Base-by-base conservation (phyloP, 1,140 invertebrate species). In the Drosophila prosaltans region DNA sequence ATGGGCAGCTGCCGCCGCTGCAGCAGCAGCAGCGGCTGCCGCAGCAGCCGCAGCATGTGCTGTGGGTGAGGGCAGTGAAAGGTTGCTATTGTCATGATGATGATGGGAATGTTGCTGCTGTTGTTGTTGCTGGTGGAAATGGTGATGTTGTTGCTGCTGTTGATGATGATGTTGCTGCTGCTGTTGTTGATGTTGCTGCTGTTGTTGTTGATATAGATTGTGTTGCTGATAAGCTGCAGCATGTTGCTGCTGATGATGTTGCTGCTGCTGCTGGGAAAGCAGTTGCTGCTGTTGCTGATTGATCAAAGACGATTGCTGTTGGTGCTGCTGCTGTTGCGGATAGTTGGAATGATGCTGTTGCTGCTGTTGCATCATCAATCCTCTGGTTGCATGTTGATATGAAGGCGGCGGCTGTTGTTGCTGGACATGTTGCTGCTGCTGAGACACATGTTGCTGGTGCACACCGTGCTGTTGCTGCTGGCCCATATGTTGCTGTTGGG, bases 31-130 rank as follows among this genome's bases (percentile, higher is more conserved):
- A 3, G 81, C 78, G n/a, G 85, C 77, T 2, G 85, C 86, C 0
- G 81, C 81, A 3, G 74, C 69, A 0, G 75, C 81, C 10, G 81
- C 81, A 2, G 85, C 84, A 16, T 81, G 75, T 24, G 84, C 74
- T 39, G 88, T 91, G 32, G 88, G 96, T 58, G 96, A 96, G 1
- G 96, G 96, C 57, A 97, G 92, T 57, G 96, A 97, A 85, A 96
- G 95, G 32, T 93, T 93, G 75, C 95, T 96, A 40, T 95, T 96
- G 40, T 95, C 95, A 7, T 89, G 83, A 26, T 91, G 90, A 21
- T 90, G 81, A n/a, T 88, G 80, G 5, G 71, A 48, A n/a, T 90
- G 81, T 9, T 81, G 75, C n/a, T 83, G 84, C 7, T 90, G 80
- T 10, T 77, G 61, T n/a, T 39, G 93, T 90, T 83, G 74, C 11